A percentile compares a stretch with the other conserved stretches of the same genome.
phyloP scores from a whole-genome alignment of 2,888 invertebrate species.

The Augochlorella aurata region DNA sequence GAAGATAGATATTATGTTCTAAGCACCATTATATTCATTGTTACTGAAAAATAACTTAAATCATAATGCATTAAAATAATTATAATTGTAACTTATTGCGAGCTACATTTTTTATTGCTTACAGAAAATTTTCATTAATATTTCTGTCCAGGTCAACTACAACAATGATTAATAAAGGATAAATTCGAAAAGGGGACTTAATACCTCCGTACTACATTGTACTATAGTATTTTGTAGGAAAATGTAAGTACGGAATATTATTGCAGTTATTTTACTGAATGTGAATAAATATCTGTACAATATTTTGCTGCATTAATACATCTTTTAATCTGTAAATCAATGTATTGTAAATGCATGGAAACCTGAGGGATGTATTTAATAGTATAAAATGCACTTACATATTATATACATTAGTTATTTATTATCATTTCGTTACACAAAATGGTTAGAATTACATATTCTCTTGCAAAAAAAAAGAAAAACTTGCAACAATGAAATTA shows the following conservation, averaged over 20 bases:
- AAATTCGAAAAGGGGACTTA: neutral
- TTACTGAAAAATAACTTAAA: constrained; percentile 26
- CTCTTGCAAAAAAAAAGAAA: constrained; percentile 1
- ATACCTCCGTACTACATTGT: constrained; percentile 45
- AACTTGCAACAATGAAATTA: neutral
- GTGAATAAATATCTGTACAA: constrained; percentile 63
- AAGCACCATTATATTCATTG: constrained; percentile 32
- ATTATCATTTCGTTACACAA: constrained; percentile 36
- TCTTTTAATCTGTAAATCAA: constrained; percentile 17
- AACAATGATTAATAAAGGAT: neutral
- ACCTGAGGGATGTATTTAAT: constrained; percentile 12
- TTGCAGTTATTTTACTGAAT: constrained; percentile 65
- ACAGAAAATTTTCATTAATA: constrained; percentile 22
- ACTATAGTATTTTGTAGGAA: constrained; percentile 57
- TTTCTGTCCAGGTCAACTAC: constrained; percentile 25
- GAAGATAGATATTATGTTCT: constrained; percentile 4
- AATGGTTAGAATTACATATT: constrained; percentile 30
- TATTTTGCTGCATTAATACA: constrained; percentile 24
- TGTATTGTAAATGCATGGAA: constrained; percentile 25
- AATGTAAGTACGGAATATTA: constrained; percentile 55
- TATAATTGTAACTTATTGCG: constrained; percentile 36
- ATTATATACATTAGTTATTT: constrained; percentile 37
- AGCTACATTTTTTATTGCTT: constrained; percentile 29
- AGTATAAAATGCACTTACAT: constrained; percentile 26
- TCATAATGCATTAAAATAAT: constrained; percentile 25